Evolutionary conservation across 2,113 vertebrate genomes (phyloP), one percentile per base, ranked within the genome.

Genomic region (Leptosomus discolor): DNA sequence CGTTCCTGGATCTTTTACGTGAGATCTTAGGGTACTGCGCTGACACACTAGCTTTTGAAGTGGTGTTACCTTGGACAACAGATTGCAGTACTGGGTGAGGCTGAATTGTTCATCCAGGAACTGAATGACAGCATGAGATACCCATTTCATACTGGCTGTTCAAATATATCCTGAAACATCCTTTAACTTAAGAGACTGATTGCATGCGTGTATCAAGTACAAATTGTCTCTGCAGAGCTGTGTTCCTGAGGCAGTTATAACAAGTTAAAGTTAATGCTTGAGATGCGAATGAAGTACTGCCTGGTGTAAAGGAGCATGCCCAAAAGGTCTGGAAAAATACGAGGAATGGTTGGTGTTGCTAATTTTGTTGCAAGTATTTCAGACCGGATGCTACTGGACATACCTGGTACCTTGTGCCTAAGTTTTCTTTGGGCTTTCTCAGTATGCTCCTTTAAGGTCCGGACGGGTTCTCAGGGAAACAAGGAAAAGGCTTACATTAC

Each of bases 21-120:
- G 22, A 76, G 8, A 20, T 48, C n/a, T 69, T 65, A 0, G 0
- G 26, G 22, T 53, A 3, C 48, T 24, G 8, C 34, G 34, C 34
- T 45, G 57, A 41, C 22, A n/a, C 17, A 11, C 0, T 1, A 11
- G 6, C 2, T 1, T 37, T 64, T 69, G 36, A 60, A 48, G 36
- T 20, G 53, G 36, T 20, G 53, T 88, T 80, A 9, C 41, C 8
- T n/a, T 57, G 36, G 29, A 10, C 22, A 45, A 34, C 41, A 53
- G 67, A 8, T 85, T 11, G 11, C 53, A 48, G 61, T 26, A 8
- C 27, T 84, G 81, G 21, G 19, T 92, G 48, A 36, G 65, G 56
- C 24, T 53, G 13, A 12, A 15, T 57, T n/a, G 26, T 64, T 69
- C 34, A 13, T 26, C 0, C 1, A 34, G 30, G n/a, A 39, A 54